Conservation (phyloP, 2,113 vertebrate species). For the Petaurus breviceps region DNA sequence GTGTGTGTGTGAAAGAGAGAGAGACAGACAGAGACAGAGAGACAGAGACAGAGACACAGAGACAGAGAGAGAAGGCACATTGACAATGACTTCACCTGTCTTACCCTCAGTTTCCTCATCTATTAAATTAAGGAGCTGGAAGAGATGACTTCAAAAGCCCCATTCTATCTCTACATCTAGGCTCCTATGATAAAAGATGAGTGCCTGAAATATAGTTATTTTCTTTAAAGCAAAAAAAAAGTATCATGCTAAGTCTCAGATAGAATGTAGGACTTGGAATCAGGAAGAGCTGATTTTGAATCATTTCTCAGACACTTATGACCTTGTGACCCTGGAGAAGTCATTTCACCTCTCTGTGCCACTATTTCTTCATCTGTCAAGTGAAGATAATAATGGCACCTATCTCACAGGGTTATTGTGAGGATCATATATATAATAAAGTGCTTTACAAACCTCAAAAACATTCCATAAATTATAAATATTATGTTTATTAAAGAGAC, state of each 20-base stretch:
- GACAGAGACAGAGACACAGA: no score
- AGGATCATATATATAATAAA: neutral
- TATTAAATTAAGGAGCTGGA: neutral
- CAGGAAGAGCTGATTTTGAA: neutral
- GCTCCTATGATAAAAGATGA: neutral
- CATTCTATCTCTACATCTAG: neutral
- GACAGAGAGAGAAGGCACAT: no score
- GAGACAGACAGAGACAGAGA: no score
- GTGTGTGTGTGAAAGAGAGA: no score
- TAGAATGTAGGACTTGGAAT: neutral
- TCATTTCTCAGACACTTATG: neutral
- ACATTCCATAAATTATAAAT: neutral
- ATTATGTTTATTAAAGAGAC: conserved; percentile 3
- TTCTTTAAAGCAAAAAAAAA: neutral
- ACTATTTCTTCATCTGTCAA: neutral
- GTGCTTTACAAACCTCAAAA: neutral
- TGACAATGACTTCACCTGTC: neutral
- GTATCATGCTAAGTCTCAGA: neutral
- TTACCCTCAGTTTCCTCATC: neutral
- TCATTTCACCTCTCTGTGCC: neutral
- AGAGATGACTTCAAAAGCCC: neutral
- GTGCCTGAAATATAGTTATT: neutral
- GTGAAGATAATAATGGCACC: neutral
- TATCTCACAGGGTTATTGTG: neutral
- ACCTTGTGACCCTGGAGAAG: neutral